phyloP scores from a whole-genome alignment of 2,113 vertebrate genomes.

The Pangasianodon hypophthalmus region DNA sequence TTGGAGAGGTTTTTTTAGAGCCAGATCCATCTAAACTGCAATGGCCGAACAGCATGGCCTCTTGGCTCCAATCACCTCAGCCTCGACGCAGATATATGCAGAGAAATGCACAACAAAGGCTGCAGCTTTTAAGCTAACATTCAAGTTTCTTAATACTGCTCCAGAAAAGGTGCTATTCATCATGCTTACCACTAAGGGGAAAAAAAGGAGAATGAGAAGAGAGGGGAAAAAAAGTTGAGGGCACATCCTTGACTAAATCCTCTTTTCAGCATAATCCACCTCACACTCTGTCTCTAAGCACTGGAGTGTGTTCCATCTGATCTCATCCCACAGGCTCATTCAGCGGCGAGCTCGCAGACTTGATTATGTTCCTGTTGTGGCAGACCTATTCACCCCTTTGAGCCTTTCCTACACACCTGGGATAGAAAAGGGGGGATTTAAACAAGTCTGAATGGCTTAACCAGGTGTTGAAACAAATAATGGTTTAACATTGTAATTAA shows the following conservation, averaged over 20 bases:
- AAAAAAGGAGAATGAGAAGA: constrained; percentile 29
- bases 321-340: constrained; percentile 91
- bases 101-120: constrained; percentile 98
- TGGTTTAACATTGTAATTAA: constrained; percentile 84
- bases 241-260: constrained; percentile 98
- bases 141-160: constrained; percentile 93
- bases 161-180: constrained; percentile 87
- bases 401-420: constrained; percentile 91
- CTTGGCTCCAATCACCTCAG: constrained; percentile 83
- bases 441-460: constrained; percentile 82
- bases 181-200: constrained; percentile 74
- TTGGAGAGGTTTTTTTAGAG: constrained; percentile 83
- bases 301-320: constrained; percentile 98
- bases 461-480: constrained; percentile 85
- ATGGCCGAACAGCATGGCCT: constrained; percentile 82
- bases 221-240: constrained; percentile 86
- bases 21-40: constrained; percentile 63
- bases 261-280: constrained; percentile 98
- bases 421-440: constrained; percentile 83
- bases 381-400: constrained; percentile 83
- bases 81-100: constrained; percentile 94
- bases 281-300: constrained; percentile 93
- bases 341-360: constrained; percentile 83
- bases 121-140: constrained; percentile 89
- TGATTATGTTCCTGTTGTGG: constrained; percentile 94